These are phyloP conservation scores for Pogonocherus hispidulus DNA, from an alignment of 2,888 invertebrate species.

Conservation along the genomic window DNA sequence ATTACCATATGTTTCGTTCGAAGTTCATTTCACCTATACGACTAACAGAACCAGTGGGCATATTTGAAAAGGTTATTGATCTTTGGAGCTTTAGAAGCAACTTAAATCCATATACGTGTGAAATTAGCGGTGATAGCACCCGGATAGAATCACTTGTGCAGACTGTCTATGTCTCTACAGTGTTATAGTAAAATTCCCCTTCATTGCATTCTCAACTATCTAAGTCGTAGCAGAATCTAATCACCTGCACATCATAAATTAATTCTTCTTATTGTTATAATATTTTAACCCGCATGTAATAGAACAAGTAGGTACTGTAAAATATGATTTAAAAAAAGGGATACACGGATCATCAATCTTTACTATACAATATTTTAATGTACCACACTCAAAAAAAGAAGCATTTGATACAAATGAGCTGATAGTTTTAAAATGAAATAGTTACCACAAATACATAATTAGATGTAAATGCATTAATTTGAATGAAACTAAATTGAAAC, in stretches of 20 bases:
- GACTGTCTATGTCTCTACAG: constrained; percentile 25
- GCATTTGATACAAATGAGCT: no score
- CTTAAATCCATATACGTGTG: constrained; percentile 19
- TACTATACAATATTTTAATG: constrained; percentile 4
- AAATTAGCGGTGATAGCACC: constrained; percentile 26
- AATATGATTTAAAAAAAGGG: constrained; percentile 33
- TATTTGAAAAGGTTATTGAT: constrained; percentile 26
- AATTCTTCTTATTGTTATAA: constrained; percentile 46
- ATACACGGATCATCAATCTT: constrained; percentile 33
- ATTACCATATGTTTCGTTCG: neutral
- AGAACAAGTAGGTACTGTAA: constrained; percentile 37
- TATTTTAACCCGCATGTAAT: constrained; percentile 46
- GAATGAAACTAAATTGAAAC: no score
- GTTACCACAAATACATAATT: no score
- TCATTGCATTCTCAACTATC: constrained; percentile 29
- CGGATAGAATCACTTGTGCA: constrained; percentile 5
- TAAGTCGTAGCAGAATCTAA: constrained; percentile 39
- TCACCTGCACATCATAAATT: constrained; percentile 46
- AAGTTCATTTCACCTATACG: neutral
- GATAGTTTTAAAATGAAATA: no score
- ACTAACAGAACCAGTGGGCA: neutral
- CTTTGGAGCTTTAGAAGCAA: constrained; percentile 5
- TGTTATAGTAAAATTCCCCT: constrained; percentile 25
- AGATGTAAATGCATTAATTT: no score
- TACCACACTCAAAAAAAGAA: no score